Evolutionary conservation across 2,113 vertebrate genomes (phyloP).

Genomic region (Bostrychus sinensis): DNA sequence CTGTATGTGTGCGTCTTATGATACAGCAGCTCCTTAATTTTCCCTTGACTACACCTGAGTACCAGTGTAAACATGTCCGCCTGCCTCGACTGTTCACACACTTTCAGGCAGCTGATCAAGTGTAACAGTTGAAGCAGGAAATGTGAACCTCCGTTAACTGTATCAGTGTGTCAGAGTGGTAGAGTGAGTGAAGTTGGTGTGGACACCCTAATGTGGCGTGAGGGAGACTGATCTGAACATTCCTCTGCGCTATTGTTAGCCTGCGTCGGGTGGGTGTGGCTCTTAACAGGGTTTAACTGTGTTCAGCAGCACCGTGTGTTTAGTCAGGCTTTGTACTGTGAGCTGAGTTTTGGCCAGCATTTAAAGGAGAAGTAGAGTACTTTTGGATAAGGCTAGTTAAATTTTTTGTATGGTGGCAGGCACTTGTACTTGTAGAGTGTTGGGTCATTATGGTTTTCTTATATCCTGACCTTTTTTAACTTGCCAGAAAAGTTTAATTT

Average conservation of each 20-base stretch:
- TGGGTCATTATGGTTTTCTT: no score
- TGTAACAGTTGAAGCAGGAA: not conserved
- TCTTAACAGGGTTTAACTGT: slow-evolving; percentile 33
- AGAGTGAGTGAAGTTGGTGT: slow-evolving; percentile 19
- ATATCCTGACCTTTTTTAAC: no score
- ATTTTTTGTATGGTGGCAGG: no score
- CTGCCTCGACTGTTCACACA: not conserved
- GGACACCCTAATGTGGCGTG: slow-evolving; percentile 20
- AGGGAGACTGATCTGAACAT: slow-evolving; percentile 31
- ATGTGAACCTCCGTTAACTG: not conserved
- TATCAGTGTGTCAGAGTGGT: not conserved
- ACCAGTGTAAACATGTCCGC: not conserved
- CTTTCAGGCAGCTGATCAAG: not conserved
- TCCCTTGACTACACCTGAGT: slow-evolving; percentile 3
- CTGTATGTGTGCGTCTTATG: not conserved
- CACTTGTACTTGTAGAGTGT: no score
- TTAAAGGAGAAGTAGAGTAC: not conserved
- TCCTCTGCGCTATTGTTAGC: slow-evolving; percentile 48
- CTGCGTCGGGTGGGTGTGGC: slow-evolving; percentile 19
- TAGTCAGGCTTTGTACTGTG: slow-evolving; percentile 29
- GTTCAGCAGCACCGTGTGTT: slow-evolving; percentile 32
- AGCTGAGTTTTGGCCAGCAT: not conserved
- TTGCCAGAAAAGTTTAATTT: no score
- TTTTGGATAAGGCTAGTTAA: not conserved
- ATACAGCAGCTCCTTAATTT: not conserved